Evolutionary conservation across 2,797 vertebrate genomes (phyloP), one percentile per base, ranked within the genome.

Genomic region (Danio tinwini): DNA sequence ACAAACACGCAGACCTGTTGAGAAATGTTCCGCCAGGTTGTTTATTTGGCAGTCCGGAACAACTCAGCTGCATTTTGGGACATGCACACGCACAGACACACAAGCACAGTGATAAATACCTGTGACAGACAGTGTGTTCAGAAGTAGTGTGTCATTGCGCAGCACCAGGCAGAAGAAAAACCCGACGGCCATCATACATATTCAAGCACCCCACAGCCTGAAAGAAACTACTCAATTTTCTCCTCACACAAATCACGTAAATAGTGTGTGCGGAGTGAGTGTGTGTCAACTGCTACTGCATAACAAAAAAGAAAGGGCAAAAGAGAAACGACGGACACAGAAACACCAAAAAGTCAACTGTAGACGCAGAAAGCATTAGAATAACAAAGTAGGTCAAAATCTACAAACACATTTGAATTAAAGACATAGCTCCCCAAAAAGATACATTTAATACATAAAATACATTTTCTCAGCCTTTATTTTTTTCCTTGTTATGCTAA

Each of bases 161-260:
- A 13, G 21, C 64, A 81, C n/a, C 79, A 47, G 72, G 39, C 72
- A 37, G 19, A 56, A 75, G 47, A 68, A 68, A 68, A 69, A 53
- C 64, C 64, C 10, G 42, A 62, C 53, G 40, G 64, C 72, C 47
- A 62, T 74, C 58, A 81, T 76, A 75, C 72, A 81, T 81, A 81
- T 81, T 74, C 56, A 81, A 78, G 75, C 69, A 64, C 49, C 58
- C 39, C 59, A 7, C 49, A 39, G 59, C 59, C 68, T 52, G 17
- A 72, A 63, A 80, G 50, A 64, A 73, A 55, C 50, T 63, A 64
- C 69, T 63, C 21, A 10, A 64, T 56, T 80, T 72, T 72, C 77
- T 49, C 19, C 59, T 63, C 77, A 55, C 47, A 67, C 45, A n/a
- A 39, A n/a, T 11, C 59, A 44, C 68, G 29, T 65, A 62, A 74